phyloP scores from a whole-genome alignment of 2,113 vertebrate species.

The Spheniscus mendiculus region DNA sequence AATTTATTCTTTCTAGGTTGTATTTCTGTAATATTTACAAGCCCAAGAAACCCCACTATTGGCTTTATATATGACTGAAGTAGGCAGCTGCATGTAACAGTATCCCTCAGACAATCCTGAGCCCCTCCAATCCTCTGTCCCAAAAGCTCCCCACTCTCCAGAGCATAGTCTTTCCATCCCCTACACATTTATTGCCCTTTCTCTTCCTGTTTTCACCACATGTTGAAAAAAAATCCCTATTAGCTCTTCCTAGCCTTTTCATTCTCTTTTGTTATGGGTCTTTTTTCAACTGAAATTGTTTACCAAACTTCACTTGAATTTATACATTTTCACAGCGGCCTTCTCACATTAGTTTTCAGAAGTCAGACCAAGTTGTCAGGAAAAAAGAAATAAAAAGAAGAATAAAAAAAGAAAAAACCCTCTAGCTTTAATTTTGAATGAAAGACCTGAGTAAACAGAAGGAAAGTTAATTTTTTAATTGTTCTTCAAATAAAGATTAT shows the following conservation, averaged over 20 bases:
- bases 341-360: not conserved
- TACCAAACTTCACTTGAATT: not conserved
- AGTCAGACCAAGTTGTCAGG: not conserved
- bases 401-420: accelerated
- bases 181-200: not conserved
- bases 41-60: not conserved
- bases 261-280: not conserved
- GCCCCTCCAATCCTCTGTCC: not conserved
- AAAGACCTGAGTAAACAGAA: not conserved
- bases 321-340: not conserved
- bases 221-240: not conserved
- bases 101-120: not conserved
- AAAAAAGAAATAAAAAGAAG: not conserved
- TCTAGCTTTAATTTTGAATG: not conserved
- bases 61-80: not conserved
- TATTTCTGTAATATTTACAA: not conserved
- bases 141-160: not conserved
- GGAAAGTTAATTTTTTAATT: not conserved
- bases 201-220: not conserved
- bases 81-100: not conserved
- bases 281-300: not conserved
- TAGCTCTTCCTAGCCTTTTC: not conserved
- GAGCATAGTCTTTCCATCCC: not conserved
- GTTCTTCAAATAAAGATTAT: not conserved
- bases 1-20: not conserved